phyloP scores from a whole-genome alignment of 2,888 invertebrate genomes.

The Drosophila crucigera region DNA sequence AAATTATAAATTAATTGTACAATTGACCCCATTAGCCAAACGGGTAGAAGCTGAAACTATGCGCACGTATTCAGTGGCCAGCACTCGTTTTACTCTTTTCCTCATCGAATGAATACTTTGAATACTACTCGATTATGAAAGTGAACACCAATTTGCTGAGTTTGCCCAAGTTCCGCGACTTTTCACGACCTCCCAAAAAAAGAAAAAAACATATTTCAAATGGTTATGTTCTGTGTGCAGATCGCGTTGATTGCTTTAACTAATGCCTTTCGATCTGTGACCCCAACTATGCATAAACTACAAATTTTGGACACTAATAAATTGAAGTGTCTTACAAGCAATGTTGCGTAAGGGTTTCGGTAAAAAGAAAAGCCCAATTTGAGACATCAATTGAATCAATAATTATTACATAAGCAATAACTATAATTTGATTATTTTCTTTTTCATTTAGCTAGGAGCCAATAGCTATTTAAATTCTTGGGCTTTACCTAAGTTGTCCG shows the following conservation, averaged over 20 bases:
- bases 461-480: not conserved
- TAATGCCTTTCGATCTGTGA: constrained; percentile 56
- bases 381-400: not conserved
- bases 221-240: constrained; percentile 18
- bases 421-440: not conserved
- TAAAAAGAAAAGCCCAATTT: not conserved
- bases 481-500: not conserved
- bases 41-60: constrained; percentile 35
- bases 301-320: constrained; percentile 5
- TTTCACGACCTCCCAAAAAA: constrained; percentile 42
- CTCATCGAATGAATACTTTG: constrained; percentile 23
- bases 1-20: constrained; percentile 68
- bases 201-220: constrained; percentile 7
- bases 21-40: constrained; percentile 67
- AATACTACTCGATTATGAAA: constrained; percentile 25
- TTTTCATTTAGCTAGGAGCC: not conserved
- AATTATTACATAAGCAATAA: not conserved
- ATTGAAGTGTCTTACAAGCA: constrained; percentile 11
- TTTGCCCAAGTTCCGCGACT: constrained; percentile 48
- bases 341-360: constrained; percentile 8
- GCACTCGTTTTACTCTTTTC: constrained; percentile 10
- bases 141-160: constrained; percentile 31
- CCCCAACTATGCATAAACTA: constrained; percentile 29
- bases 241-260: constrained; percentile 53
- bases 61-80: constrained; percentile 20